A percentile compares a stretch with the other conserved stretches of the same genome.
Conservation (phyloP, 2,797 vertebrate genomes). For the Chloroceryle inda region DNA sequence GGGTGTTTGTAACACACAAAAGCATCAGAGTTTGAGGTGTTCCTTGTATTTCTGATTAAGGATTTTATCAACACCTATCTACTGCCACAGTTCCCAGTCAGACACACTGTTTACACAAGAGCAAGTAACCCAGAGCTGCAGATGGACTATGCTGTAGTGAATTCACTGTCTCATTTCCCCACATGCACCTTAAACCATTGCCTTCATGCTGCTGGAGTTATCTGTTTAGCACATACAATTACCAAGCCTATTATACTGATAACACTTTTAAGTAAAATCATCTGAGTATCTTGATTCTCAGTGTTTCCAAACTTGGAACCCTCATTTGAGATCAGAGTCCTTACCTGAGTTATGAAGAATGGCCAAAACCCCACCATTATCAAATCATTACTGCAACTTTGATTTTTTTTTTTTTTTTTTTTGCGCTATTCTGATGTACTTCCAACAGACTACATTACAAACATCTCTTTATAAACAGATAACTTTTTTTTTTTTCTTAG, state of each 20-base stretch:
- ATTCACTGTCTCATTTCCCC: not conserved
- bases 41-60: not conserved
- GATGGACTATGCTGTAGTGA: not conserved
- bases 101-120: not conserved
- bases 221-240: not conserved
- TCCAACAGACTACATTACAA: not conserved
- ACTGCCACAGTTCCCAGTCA: not conserved
- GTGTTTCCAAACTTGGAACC: not conserved
- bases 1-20: not conserved
- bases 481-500: not conserved
- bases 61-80: not conserved
- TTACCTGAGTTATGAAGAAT: not conserved
- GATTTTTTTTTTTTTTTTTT: not conserved
- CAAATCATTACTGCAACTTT: not conserved
- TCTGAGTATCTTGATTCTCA: not conserved
- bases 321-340: not conserved
- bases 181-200: not conserved
- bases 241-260: not conserved
- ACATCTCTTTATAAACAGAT: not conserved
- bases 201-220: not conserved
- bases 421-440: not conserved
- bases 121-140: not conserved
- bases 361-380: not conserved
- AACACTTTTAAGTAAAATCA: not conserved
- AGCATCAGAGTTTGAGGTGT: not conserved